Evolutionary conservation across 1,140 invertebrate genomes (phyloP), one percentile per base, ranked within the genome.

Genomic region (Dendroctonus valens): DNA sequence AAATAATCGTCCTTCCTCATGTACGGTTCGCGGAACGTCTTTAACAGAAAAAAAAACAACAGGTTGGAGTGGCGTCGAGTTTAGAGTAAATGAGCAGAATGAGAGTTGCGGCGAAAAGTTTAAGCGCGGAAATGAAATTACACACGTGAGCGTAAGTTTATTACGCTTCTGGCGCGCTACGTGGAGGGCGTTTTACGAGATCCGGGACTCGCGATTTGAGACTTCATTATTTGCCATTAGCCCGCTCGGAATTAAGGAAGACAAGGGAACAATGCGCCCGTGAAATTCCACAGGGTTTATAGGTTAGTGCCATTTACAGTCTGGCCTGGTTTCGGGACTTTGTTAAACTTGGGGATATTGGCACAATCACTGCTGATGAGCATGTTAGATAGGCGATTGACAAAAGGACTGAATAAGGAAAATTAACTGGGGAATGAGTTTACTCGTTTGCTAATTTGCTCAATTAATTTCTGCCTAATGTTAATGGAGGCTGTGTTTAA

Each of bases 141-240:
- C 54, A 65, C 64, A 65, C 64, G 64, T 65, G 64, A 65, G 57
- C 64, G 64, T 65, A 65, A 65, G 64, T 65, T 65, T 65, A 65
- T 65, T 65, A 65, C 64, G 37, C 11, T 46, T 42, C 39, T 26
- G 44, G 44, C 61, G 61, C 12, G n/a, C 9, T 57, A 12, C 51
- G 41, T 39, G 40, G 39, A 41, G 64, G 55, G 64, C 39, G 54
- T 40, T 51, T 59, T n/a, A 44, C 53, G 50, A 15, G 54, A 57
- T 41, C 51, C 42, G 41, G 42, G 52, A 55, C 38, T 41, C 52
- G 41, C 62, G 41, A 41, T 57, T 48, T 44, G 40, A 38, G 40
- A 55, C 42, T 65, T 65, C 53, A 65, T 65, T 65, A 65, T 65
- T 65, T 50, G 62, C 62, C 53, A 65, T 65, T 65, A 65, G 53